These are phyloP conservation scores for Tholera decimalis DNA, from an alignment of 2,888 invertebrate genomes.

Conservation along the genomic window DNA sequence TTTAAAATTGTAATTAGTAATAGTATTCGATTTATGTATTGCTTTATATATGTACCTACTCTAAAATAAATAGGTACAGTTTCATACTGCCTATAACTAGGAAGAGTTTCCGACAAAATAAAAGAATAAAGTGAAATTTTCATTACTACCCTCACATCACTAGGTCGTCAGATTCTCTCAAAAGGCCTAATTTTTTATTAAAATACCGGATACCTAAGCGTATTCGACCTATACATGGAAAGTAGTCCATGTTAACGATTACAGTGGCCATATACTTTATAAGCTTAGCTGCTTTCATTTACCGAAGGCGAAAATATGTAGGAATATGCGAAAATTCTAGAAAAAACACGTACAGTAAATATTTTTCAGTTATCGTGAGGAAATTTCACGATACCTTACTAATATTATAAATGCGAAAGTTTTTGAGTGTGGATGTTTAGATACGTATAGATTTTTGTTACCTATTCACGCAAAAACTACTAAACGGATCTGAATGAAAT, in stretches of 20 bases:
- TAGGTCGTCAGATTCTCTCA: slow-evolving; percentile 18
- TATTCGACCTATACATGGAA: slow-evolving; percentile 42
- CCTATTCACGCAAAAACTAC: too few species aligned
- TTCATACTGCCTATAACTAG: too few species aligned
- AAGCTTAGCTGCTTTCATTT: slow-evolving; percentile 43
- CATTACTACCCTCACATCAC: background rate
- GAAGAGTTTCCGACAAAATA: background rate
- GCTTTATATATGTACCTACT: too few species aligned
- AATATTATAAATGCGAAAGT: too few species aligned
- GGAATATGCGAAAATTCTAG: background rate
- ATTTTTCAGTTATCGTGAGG: slow-evolving; percentile 3
- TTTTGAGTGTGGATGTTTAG: too few species aligned
- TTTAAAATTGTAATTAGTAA: too few species aligned
- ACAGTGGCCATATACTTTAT: slow-evolving; percentile 49
- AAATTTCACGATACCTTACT: background rate
- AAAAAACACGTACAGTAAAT: background rate
- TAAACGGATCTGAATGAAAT: too few species aligned
- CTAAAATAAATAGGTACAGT: too few species aligned
- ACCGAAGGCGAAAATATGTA: slow-evolving; percentile 28
- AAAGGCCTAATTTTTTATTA: slow-evolving; percentile 39
- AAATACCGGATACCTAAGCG: slow-evolving; percentile 14
- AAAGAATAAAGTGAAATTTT: background rate
- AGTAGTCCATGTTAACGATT: slow-evolving; percentile 38
- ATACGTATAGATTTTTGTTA: too few species aligned
- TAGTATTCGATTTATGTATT: too few species aligned